Evolutionary conservation across 1,140 invertebrate genomes (phyloP).

Genomic region (Pseudomyrmex sp.): DNA sequence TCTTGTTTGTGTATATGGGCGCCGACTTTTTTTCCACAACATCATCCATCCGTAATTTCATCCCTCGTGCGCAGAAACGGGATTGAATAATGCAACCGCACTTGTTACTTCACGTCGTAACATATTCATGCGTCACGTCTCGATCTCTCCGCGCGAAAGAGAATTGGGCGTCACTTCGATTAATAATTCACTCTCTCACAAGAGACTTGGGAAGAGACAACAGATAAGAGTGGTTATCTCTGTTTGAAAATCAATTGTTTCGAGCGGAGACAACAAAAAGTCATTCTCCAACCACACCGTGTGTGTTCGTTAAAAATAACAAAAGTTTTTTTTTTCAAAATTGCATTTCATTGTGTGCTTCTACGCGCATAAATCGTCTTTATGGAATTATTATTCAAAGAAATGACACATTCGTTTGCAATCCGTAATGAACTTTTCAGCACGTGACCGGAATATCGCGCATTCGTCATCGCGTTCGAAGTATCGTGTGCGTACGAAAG

Average conservation of each 20-base stretch:
- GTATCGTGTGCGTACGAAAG: background rate
- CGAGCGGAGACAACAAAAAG: background rate
- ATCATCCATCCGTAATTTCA: background rate
- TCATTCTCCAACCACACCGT: background rate
- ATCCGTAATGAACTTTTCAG: too few relatives aligned
- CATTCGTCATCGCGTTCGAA: too few relatives aligned
- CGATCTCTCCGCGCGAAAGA: slow-evolving; percentile 1
- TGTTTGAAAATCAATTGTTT: background rate
- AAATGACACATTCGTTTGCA: too few relatives aligned
- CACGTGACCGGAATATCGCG: too few relatives aligned
- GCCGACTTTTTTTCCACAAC: background rate
- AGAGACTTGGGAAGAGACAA: background rate
- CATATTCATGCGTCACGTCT: slow-evolving; percentile 40
- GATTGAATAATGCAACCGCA: slow-evolving; percentile 46
- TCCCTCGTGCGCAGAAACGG: background rate
- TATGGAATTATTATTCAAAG: too few relatives aligned
- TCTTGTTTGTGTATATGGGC: too few relatives aligned
- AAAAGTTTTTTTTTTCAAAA: too few relatives aligned
- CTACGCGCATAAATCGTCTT: background rate
- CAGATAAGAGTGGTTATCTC: background rate
- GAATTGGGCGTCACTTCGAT: background rate
- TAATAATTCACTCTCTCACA: slow-evolving; percentile 24
- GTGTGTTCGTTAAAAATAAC: too few relatives aligned
- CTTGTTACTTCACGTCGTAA: slow-evolving; percentile 36
- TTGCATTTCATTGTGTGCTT: too few relatives aligned